Percentiles rank a stretch among this genome's conserved stretches.
Conservation (phyloP, 2,888 invertebrate genomes). For the Drosophila birchii region DNA sequence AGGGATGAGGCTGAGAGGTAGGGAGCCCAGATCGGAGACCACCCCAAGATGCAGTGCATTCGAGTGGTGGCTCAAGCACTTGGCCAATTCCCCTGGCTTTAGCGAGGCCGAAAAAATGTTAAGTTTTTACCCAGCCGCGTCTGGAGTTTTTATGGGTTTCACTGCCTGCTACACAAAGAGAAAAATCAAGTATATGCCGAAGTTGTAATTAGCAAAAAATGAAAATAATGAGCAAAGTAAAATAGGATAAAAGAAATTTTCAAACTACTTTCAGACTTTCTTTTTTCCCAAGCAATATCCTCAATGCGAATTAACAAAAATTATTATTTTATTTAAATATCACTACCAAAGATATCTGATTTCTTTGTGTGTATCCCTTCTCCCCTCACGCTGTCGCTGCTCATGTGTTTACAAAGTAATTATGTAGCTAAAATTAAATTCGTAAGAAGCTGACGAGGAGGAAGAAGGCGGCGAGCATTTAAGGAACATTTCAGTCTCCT, state of each 20-base stretch:
- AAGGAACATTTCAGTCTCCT: slow-evolving; percentile 61
- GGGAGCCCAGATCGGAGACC: slow-evolving; percentile 47
- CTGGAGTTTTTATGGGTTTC: slow-evolving; percentile 51
- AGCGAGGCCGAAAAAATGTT: slow-evolving; percentile 46
- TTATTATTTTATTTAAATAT: too few species aligned
- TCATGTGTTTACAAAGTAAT: slow-evolving; percentile 83
- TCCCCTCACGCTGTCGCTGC: slow-evolving; percentile 43
- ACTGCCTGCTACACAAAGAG: slow-evolving; percentile 22
- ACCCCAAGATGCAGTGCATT: slow-evolving; percentile 74
- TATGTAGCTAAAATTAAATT: slow-evolving; percentile 82
- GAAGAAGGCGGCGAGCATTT: slow-evolving; percentile 58
- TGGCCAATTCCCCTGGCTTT: slow-evolving; percentile 70
- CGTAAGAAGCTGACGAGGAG: slow-evolving; percentile 65
- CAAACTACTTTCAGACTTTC: too few species aligned
- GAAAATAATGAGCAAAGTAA: neutral
- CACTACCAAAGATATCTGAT: neutral
- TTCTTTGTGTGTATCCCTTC: slow-evolving; percentile 16
- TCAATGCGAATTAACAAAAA: too few species aligned
- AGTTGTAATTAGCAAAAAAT: neutral
- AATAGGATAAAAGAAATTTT: neutral
- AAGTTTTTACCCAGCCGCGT: slow-evolving; percentile 47
- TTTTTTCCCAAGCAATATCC: too few species aligned
- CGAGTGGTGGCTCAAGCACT: slow-evolving; percentile 58
- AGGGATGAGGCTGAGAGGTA: neutral
- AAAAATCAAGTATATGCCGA: slow-evolving; percentile 3